Evolutionary conservation across 2,888 invertebrate genomes (phyloP), one percentile per base, ranked within the genome.

Genomic region (Acrobasis consociella): DNA sequence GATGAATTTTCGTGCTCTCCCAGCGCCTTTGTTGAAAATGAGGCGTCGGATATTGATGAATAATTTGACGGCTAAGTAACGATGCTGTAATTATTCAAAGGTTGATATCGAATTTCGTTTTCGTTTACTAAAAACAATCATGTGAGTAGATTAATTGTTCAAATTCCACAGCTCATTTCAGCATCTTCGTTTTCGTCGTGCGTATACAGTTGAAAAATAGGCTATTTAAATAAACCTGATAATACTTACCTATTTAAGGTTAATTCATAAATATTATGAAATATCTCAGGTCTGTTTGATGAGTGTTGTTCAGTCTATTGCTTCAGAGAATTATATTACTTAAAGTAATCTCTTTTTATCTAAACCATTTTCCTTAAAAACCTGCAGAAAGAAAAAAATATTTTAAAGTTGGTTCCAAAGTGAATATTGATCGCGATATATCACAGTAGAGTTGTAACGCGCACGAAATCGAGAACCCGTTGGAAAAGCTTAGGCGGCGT

Each of bases 1-100:
- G 91, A 91, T 91, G 87, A 89, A 92, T 90, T 87, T 90, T 88
- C 86, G 82, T 86, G 85, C 86, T 86, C 82, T 83, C 82, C 76
- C 76, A 78, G 78, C 77, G 79, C 84, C 83, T 85, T 91, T 90
- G 87, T 88, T 84, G 74, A 79, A 83, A 86, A 82, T 83, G 80
- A 86, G 82, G 84, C 85, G 82, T 83, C 77, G 80, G 83, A 85
- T 89, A 89, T 90, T 90, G 87, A 89, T 87, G 85, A 89, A 87
- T 87, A 87, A 89, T 87, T 88, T 86, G 86, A 85, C 80, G 81
- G 80, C 74, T 82, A 82, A 83, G 77, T 83, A 81, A 83, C 80
- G 77, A 75, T 72, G 78, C 72, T 70, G 74, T 86, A 83, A 86
- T 86, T 85, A 87, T 85, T 84, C 76, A 84, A 77, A 75, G 72